Evolutionary conservation across 1,140 invertebrate species (phyloP).

Genomic region (Drosophila pachea): DNA sequence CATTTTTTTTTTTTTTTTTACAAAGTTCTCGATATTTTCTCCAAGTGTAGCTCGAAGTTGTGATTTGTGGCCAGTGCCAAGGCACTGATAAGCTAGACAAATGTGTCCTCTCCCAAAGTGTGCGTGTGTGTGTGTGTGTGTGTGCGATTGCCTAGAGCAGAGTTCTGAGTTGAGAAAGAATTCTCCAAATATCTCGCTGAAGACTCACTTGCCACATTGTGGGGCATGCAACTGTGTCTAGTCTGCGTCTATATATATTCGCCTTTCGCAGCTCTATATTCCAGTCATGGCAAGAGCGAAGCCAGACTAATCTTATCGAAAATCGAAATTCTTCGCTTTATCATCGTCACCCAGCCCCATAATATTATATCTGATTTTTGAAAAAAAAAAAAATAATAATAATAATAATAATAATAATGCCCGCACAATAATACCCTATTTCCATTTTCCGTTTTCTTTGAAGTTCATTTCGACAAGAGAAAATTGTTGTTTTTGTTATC

Average conservation of each 20-base stretch:
- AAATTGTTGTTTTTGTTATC: constrained; percentile 6
- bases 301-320: too few species aligned
- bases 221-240: not conserved
- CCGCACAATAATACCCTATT: not conserved
- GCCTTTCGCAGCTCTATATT: not conserved
- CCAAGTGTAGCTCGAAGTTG: constrained; percentile 19
- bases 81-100: constrained; percentile 42
- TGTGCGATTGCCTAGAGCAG: constrained; percentile 7
- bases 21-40: not conserved
- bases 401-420: too few species aligned
- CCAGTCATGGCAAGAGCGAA: too few species aligned
- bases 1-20: not conserved
- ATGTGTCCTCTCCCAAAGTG: not conserved
- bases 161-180: not conserved
- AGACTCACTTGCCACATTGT: not conserved
- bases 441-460: not conserved
- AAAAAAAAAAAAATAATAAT: too few species aligned
- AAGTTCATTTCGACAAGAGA: not conserved
- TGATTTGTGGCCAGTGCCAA: constrained; percentile 51
- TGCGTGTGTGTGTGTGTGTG: not conserved
- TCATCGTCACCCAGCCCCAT: too few species aligned
- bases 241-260: not conserved
- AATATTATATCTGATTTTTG: too few species aligned
- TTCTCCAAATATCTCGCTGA: not conserved
- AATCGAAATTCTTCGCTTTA: too few species aligned